Percentiles rank a stretch among this genome's conserved stretches.
phyloP scores from a whole-genome alignment of 1,140 invertebrate species.

The Leptopilina clavipes region DNA sequence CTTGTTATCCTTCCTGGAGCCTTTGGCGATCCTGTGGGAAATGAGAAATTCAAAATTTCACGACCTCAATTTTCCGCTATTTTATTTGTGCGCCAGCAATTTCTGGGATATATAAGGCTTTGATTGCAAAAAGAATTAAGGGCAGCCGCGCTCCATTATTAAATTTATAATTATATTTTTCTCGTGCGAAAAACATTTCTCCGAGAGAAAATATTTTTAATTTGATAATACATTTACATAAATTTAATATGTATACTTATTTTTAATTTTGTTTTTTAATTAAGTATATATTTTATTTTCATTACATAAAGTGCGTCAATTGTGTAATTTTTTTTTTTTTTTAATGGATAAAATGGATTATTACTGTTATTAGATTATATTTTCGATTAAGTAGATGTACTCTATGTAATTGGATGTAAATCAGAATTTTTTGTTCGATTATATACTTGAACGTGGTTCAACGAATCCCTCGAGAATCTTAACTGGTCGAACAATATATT shows the following conservation, averaged over 20 bases:
- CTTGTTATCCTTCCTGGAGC: neutral
- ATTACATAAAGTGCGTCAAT: no score
- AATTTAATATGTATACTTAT: neutral
- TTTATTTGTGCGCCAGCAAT: neutral
- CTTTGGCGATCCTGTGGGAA: neutral
- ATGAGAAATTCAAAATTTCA: constrained; percentile 12
- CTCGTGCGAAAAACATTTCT: neutral
- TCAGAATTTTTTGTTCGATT: neutral
- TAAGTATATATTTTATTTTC: no score
- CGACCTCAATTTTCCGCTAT: constrained; percentile 15
- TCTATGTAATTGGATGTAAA: constrained; percentile 3
- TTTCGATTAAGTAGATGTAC: neutral
- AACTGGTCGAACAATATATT: constrained; percentile 18
- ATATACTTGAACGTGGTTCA: neutral
- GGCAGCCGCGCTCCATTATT: neutral
- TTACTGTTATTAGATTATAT: no score
- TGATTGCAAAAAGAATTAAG: constrained; percentile 2
- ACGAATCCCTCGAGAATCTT: neutral
- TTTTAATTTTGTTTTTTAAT: no score
- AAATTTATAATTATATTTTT: constrained; percentile 2
- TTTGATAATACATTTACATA: neutral
- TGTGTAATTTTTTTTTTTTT: no score
- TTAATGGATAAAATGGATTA: no score
- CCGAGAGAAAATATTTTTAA: neutral
- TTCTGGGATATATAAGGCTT: neutral